Conservation (phyloP, 2,113 vertebrate species). For the Istiophorus platypterus region DNA sequence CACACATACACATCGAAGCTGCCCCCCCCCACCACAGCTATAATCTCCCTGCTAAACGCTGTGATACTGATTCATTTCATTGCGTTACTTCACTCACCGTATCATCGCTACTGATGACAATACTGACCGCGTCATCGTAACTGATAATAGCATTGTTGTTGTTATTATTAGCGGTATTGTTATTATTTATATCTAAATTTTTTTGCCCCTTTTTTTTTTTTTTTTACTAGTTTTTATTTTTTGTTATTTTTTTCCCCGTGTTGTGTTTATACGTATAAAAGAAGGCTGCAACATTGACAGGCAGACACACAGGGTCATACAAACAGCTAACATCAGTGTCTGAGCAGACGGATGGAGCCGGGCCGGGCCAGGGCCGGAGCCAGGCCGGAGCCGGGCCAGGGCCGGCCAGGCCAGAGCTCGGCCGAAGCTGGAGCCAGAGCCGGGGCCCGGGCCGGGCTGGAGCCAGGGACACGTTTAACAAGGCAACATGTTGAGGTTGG, state of each 20-base stretch:
- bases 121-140: conserved; percentile 4
- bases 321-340: conserved; percentile 23
- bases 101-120: conserved; percentile 21
- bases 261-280: conserved; percentile 68
- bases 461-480: conserved; percentile 16
- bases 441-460: too few species aligned
- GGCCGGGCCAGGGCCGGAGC: too few species aligned
- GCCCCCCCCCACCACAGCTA: not conserved
- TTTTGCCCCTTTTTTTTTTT: conserved; percentile 31
- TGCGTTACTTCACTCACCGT: not conserved
- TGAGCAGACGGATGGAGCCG: conserved; percentile 15
- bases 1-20: not conserved
- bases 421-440: too few species aligned
- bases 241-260: conserved; percentile 50
- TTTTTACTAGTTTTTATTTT: conserved; percentile 47
- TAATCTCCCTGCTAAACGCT: conserved; percentile 33
- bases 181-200: conserved; percentile 55
- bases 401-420: too few species aligned
- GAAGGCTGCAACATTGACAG: conserved; percentile 59
- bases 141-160: conserved; percentile 38
- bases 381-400: too few species aligned
- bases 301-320: conserved; percentile 15
- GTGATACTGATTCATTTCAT: conserved; percentile 35
- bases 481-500: conserved; percentile 28
- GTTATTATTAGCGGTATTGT: conserved; percentile 27